Conservation (phyloP, 2,113 vertebrate genomes). For the Ctenodactylus gundi region DNA sequence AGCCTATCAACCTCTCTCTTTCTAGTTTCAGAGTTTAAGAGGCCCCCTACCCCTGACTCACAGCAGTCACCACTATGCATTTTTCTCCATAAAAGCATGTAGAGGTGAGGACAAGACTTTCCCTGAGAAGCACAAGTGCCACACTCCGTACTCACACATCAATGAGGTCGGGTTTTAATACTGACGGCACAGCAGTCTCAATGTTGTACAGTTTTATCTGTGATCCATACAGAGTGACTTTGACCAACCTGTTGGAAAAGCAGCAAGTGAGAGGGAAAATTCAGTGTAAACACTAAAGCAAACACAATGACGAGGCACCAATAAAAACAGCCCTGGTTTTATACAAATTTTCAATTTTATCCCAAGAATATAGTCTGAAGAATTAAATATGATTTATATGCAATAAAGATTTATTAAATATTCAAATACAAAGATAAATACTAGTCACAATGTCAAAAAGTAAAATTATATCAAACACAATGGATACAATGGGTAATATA, state of each 20-base stretch:
- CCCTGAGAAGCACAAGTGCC: neutral
- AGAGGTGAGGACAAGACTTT: neutral
- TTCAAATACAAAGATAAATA: too few relatives aligned
- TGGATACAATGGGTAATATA: neutral
- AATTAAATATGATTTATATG: neutral
- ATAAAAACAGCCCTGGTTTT: neutral
- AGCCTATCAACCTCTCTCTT: neutral
- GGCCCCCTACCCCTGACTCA: neutral
- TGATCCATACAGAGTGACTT: constrained; percentile 96
- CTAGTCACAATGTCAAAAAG: neutral
- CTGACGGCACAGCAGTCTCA: constrained; percentile 97
- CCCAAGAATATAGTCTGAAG: constrained; percentile 7
- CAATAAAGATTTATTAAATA: neutral
- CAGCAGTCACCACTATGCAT: neutral
- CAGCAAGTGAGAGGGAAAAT: neutral
- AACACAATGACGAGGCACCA: neutral
- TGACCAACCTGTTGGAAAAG: constrained; percentile 90
- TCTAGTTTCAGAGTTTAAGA: neutral
- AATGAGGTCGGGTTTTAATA: constrained; percentile 97
- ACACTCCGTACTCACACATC: constrained; percentile 92
- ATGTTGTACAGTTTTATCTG: constrained; percentile 97
- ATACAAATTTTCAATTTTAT: constrained; percentile 23
- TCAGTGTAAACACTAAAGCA: neutral
- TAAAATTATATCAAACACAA: neutral
- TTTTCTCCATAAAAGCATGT: neutral